phyloP scores from a whole-genome alignment of 2,113 vertebrate genomes.

The Alligator sinensis region DNA sequence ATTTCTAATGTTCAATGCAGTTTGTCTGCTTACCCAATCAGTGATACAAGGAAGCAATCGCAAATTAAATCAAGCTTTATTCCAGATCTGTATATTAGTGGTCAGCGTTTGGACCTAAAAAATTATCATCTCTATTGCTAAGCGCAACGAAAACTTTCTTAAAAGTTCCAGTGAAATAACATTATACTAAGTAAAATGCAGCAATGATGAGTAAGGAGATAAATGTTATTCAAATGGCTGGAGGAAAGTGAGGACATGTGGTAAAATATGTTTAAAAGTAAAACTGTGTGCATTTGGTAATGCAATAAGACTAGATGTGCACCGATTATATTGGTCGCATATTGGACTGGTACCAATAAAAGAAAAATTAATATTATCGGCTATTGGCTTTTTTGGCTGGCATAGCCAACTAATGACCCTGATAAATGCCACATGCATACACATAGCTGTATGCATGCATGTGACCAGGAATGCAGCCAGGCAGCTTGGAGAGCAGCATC shows the following conservation, averaged over 20 bases:
- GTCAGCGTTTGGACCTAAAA: neutral
- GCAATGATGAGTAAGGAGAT: neutral
- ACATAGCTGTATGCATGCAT: no score
- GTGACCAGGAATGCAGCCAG: no score
- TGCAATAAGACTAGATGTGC: neutral
- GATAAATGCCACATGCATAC: no score
- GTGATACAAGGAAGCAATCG: neutral
- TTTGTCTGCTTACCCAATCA: neutral
- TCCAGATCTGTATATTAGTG: accelerated
- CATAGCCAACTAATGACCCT: no score
- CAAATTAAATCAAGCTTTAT: accelerated
- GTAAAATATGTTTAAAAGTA: neutral
- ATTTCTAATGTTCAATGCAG: neutral
- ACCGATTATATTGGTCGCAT: no score
- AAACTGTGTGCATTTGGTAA: neutral
- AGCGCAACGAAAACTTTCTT: neutral
- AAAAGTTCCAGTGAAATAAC: neutral
- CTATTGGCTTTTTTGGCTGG: no score
- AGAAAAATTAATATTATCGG: no score
- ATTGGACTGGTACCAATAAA: no score
- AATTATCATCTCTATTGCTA: neutral
- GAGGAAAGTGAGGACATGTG: neutral
- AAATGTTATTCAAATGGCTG: neutral
- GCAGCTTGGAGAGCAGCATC: no score
- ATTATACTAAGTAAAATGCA: neutral